phyloP scores from a whole-genome alignment of 2,888 invertebrate genomes.

The Acrobasis repandana region DNA sequence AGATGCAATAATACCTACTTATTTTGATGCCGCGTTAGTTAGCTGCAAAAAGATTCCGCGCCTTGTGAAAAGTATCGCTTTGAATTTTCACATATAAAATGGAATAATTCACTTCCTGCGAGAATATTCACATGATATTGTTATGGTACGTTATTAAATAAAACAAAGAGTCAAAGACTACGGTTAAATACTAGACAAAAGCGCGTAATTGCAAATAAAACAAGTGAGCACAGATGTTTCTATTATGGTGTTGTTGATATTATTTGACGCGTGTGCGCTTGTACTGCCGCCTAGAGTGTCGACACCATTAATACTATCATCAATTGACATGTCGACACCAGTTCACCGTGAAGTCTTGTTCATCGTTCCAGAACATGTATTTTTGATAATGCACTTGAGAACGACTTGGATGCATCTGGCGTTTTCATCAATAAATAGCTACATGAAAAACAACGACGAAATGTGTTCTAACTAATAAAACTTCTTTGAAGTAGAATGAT shows the following conservation, averaged over 20 bases:
- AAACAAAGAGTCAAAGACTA: constrained; percentile 29
- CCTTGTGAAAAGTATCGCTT: neutral
- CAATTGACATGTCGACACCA: neutral
- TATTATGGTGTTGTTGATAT: constrained; percentile 30
- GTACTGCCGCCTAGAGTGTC: neutral
- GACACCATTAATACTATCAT: constrained; percentile 6
- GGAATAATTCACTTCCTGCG: constrained; percentile 5
- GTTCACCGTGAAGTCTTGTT: no score
- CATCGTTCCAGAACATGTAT: no score
- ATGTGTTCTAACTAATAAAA: no score
- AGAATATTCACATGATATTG: constrained; percentile 24
- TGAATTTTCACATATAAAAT: neutral
- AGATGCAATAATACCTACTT: neutral
- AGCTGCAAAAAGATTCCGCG: neutral
- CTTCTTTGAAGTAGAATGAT: neutral
- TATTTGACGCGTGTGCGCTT: constrained; percentile 28
- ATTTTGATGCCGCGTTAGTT: neutral
- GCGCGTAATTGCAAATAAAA: constrained; percentile 42
- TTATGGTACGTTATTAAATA: constrained; percentile 24
- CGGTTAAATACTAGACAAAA: constrained; percentile 38
- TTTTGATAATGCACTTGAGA: no score
- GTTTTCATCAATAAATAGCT: no score
- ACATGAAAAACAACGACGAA: no score
- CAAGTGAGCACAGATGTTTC: constrained; percentile 48
- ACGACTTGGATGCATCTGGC: no score